Evolutionary conservation across 2,888 invertebrate genomes (phyloP).

Genomic region (Chymomyza fuscimana): DNA sequence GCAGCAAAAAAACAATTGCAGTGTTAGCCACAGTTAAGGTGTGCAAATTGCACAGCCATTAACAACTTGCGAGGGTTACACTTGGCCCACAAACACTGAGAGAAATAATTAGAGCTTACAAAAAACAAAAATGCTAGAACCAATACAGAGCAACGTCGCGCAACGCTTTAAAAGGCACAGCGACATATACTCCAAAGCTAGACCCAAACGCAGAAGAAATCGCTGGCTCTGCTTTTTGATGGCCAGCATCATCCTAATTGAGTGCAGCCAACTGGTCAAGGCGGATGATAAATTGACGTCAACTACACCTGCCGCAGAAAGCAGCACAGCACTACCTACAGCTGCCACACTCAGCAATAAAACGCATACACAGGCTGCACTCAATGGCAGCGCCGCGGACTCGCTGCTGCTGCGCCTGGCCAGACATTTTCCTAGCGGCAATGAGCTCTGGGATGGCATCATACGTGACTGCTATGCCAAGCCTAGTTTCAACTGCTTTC

Average conservation of each 20-base stretch:
- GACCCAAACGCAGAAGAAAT: conserved; percentile 40
- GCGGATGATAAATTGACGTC: conserved; percentile 41
- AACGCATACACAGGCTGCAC: conserved; percentile 27
- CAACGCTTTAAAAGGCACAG: neutral
- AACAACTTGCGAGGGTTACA: conserved; percentile 1
- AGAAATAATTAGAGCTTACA: neutral
- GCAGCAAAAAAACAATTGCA: neutral
- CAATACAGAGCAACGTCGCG: neutral
- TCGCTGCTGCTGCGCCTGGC: conserved; percentile 69
- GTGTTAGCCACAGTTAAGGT: conserved; percentile 35
- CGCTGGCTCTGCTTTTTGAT: conserved; percentile 34
- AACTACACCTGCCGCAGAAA: conserved; percentile 10
- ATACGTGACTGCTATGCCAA: conserved; percentile 85
- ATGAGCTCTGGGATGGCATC: conserved; percentile 87
- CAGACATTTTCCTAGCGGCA: conserved; percentile 81
- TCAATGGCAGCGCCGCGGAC: conserved; percentile 43
- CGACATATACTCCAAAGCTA: neutral
- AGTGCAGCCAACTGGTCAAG: conserved; percentile 26
- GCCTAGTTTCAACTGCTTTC: conserved; percentile 87
- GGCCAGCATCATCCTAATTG: conserved; percentile 39
- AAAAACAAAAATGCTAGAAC: neutral
- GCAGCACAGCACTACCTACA: conserved; percentile 22
- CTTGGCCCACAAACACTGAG: neutral
- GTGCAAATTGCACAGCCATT: conserved; percentile 55
- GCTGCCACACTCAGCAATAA: conserved; percentile 32